Conservation (phyloP, 2,888 invertebrate species). For the Tanytarsus gracilentus region DNA sequence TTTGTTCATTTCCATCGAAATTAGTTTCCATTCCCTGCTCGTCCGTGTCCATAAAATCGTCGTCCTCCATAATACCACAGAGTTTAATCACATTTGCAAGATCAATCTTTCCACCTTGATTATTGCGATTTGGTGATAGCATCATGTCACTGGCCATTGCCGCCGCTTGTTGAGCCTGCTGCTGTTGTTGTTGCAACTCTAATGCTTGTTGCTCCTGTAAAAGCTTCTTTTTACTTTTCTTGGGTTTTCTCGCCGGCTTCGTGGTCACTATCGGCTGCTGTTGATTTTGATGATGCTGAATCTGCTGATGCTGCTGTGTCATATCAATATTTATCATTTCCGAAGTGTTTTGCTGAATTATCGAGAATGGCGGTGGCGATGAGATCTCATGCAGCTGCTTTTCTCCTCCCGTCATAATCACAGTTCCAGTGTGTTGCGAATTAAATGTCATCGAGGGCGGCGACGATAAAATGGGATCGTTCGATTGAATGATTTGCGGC, state of each 20-base stretch:
- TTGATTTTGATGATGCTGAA: background rate
- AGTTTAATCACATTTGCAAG: slow-evolving; percentile 66
- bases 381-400: slow-evolving; percentile 18
- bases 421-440: slow-evolving; percentile 17
- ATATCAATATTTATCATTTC: slow-evolving; percentile 22
- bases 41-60: slow-evolving; percentile 46
- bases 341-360: slow-evolving; percentile 15
- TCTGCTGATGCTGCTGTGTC: background rate
- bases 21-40: slow-evolving; percentile 30
- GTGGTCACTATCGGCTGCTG: background rate
- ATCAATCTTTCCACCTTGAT: slow-evolving; percentile 47
- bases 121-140: slow-evolving; percentile 15
- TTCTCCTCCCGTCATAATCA: slow-evolving; percentile 12
- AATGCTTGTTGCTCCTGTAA: slow-evolving; percentile 5
- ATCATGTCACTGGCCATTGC: background rate
- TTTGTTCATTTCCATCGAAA: slow-evolving; percentile 27
- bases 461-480: slow-evolving; percentile 14
- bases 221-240: slow-evolving; percentile 24
- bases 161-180: slow-evolving; percentile 29
- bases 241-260: slow-evolving; percentile 19
- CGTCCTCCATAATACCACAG: slow-evolving; percentile 59
- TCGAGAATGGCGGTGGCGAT: slow-evolving; percentile 20
- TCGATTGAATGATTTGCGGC: slow-evolving; percentile 20
- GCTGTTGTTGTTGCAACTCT: slow-evolving; percentile 27
- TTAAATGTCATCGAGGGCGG: slow-evolving; percentile 22